Base-by-base conservation (phyloP, 2,888 invertebrate genomes). In the Diachrysia chrysitis region DNA sequence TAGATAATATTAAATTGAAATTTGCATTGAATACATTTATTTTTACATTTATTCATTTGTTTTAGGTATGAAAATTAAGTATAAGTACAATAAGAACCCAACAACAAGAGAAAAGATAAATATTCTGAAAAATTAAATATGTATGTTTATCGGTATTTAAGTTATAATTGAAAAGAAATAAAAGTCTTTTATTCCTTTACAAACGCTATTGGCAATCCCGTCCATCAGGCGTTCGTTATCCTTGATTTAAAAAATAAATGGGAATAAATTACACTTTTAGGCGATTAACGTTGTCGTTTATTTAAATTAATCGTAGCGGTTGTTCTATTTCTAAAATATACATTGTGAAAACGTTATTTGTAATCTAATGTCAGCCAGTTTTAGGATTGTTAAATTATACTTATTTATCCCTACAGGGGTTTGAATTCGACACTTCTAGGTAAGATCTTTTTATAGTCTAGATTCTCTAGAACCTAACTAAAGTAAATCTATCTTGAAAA, bases 241-340 rank as follows among this genome's bases (percentile, higher is more conserved):
- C 46, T 14, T 73, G 81, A 80, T 78, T 81, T 81, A 76, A 74
- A n/a, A 76, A 82, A 82, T 73, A 71, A 79, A 80, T 66, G 72
- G 72, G 74, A 76, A 76, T 79, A 81, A 82, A 83, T 78, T 81
- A 76, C 66, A 79, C 65, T 84, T 76, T 78, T 62, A 54, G 69
- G 59, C 70, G 78, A 86, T 86, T 83, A 84, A 84, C 79, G 73
- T 64, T 71, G 64, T 53, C 74, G 69, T 79, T 83, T 82, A 85
- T 85, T 86, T 81, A 76, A 85, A 82, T 85, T 85, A 81, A 81
- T 81, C 65, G 73, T 71, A 63, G 66, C 62, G 63, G 71, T 69
- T 67, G 67, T 63, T 67, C 68, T 73, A 81, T 64, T 78, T 78
- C 66, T 59, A 73, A 85, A 85, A 82, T 83, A 76, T 79, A 78